Evolutionary conservation across 1,140 invertebrate species (phyloP), one percentile per base, ranked within the genome.

Genomic region (Halictus rubicundus): DNA sequence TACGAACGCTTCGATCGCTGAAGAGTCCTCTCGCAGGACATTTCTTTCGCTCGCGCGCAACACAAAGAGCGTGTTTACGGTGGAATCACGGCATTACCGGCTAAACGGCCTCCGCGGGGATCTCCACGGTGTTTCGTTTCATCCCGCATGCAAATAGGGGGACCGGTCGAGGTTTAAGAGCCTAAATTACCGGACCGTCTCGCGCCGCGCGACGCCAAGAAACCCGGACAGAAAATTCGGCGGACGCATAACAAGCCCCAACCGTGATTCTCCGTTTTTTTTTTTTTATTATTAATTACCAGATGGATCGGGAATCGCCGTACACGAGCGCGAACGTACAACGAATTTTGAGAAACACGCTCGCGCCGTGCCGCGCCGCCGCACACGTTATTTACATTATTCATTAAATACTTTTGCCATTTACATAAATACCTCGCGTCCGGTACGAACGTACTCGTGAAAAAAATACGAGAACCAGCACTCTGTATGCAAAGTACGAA

Each of bases 111-210:
- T 77, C 75, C 14, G 54, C 65, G 54, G 25, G 32, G 42, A 57
- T 54, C 68, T 27, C 32, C 59, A 52, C 64, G 59, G 81, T 74
- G 79, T 86, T 87, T 89, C 87, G 84, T 81, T 89, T 89, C 84
- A 89, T 88, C 84, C 78, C 49, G 72, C 85, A 90, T 89, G 88
- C 88, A 90, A 90, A 90, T 78, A 81, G 82, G 32, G 69, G 85
- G 42, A 80, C 69, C 77, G 19, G 81, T 57, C 74, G 61, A 52
- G 68, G 59, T 46, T 70, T 68, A 68, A 84, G 60, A 49, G 79
- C 64, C 71, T 49, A n/a, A 72, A 49, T 63, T 64, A 54, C 59
- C 9, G 46, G 5, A 32, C 39, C 21, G 27, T 32, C 19, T 57
- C 54, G 21, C 16, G 49, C 12, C 49, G 49, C 21, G 19, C 54